Evolutionary conservation across 1,140 invertebrate genomes (phyloP).

Genomic region (Ditylenchus dipsaci): DNA sequence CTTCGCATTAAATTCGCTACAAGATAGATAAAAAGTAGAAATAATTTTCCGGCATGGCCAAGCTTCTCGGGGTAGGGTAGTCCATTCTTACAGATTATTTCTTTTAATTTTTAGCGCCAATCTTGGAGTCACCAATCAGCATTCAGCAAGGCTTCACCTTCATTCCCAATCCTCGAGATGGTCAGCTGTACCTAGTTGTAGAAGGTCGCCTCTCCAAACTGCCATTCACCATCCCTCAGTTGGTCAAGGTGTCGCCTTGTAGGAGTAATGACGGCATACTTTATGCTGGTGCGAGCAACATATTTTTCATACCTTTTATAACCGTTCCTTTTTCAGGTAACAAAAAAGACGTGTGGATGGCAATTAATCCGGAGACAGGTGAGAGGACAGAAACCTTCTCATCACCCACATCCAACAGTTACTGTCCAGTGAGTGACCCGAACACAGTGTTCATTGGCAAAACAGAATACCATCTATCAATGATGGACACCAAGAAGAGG

Average conservation of each 20-base stretch:
- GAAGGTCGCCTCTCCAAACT: slow-evolving; percentile 79
- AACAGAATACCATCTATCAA: slow-evolving; percentile 87
- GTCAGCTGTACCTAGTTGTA: slow-evolving; percentile 80
- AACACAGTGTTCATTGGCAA: slow-evolving; percentile 72
- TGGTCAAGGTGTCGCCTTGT: slow-evolving; percentile 89
- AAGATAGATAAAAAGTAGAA: too few species aligned
- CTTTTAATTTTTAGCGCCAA: slow-evolving; percentile 60
- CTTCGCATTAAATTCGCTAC: too few species aligned
- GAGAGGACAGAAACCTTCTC: slow-evolving; percentile 66
- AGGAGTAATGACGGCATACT: slow-evolving; percentile 87
- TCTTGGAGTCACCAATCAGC: slow-evolving; percentile 60
- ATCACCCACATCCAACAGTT: slow-evolving; percentile 68
- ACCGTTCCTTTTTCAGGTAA: too few species aligned
- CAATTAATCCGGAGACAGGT: slow-evolving; percentile 82
- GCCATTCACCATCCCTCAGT: slow-evolving; percentile 93
- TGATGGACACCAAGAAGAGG: slow-evolving; percentile 79
- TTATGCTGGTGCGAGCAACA: slow-evolving; percentile 68
- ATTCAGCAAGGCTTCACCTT: slow-evolving; percentile 69
- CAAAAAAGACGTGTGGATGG: slow-evolving; percentile 91
- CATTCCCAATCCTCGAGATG: slow-evolving; percentile 91
- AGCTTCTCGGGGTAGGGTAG: too few species aligned
- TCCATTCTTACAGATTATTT: too few species aligned
- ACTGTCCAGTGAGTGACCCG: slow-evolving; percentile 61
- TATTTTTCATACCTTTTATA: too few species aligned
- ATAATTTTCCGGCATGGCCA: too few species aligned